phyloP scores from a whole-genome alignment of 2,888 invertebrate genomes.

The Tinea trinotella region DNA sequence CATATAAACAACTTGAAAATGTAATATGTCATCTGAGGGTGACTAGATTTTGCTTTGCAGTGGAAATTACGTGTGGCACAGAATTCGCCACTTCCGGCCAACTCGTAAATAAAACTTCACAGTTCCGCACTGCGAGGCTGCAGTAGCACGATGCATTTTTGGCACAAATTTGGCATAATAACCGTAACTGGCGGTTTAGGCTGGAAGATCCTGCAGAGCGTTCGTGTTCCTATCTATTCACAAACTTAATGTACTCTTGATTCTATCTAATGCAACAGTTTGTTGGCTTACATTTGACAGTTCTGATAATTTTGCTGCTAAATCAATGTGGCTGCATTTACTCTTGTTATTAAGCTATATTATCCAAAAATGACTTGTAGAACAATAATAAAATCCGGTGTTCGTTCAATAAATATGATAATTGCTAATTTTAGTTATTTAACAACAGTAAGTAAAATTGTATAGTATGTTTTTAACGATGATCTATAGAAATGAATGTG shows the following conservation, averaged over 20 bases:
- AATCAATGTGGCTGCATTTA: no score
- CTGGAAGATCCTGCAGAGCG: background rate
- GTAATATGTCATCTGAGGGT: background rate
- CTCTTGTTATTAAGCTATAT: no score
- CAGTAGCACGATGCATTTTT: conserved; percentile 18
- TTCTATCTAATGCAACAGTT: conserved; percentile 17
- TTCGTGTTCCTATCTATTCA: conserved; percentile 13
- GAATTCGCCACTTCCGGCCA: conserved; percentile 18
- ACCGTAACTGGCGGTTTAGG: conserved; percentile 12
- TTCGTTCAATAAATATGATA: no score
- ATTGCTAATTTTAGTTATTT: no score
- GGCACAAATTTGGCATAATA: conserved; percentile 20
- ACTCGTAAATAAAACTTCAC: conserved; percentile 18
- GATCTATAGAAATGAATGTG: no score
- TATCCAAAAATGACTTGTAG: no score
- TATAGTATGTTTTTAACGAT: no score
- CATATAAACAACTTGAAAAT: background rate
- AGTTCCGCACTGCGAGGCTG: conserved; percentile 9
- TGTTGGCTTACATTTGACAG: background rate
- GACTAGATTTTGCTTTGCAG: background rate
- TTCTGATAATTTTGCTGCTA: background rate
- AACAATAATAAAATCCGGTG: no score
- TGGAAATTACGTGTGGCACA: conserved; percentile 1
- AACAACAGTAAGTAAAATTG: no score
- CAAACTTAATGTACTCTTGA: conserved; percentile 10